These are phyloP conservation scores for Holacanthella duospinosa DNA, from an alignment of 2,888 invertebrate species.

Conservation along the genomic window DNA sequence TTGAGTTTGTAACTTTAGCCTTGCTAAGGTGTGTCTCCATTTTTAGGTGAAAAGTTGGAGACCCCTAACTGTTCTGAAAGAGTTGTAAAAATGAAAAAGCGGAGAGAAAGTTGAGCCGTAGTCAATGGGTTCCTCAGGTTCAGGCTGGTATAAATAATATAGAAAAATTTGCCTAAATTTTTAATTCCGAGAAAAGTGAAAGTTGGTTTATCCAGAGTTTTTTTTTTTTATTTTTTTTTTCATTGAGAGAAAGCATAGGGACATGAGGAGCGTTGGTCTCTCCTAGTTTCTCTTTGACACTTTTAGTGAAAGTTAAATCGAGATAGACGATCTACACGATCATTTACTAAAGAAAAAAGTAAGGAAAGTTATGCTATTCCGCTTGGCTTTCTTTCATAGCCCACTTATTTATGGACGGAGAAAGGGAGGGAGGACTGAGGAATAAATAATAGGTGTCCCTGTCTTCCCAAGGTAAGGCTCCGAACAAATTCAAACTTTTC, in stretches of 20 bases:
- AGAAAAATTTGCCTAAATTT: slow-evolving; percentile 2
- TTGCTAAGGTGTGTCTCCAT: too few species aligned
- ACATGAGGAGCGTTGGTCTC: neutral
- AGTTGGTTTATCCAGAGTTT: neutral
- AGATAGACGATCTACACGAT: neutral
- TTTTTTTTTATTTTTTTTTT: neutral
- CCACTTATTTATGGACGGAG: slow-evolving; percentile 3
- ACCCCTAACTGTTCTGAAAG: too few species aligned
- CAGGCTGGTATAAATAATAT: too few species aligned
- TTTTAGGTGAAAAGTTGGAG: too few species aligned
- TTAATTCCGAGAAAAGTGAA: neutral
- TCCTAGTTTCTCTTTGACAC: neutral
- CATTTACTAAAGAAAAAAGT: neutral
- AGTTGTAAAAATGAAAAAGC: too few species aligned
- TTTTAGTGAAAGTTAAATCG: slow-evolving; percentile 3
- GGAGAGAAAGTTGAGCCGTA: too few species aligned
- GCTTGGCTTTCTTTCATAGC: neutral
- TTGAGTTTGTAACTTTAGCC: too few species aligned
- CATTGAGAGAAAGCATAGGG: too few species aligned
- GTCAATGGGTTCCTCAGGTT: too few species aligned
- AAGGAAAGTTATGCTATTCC: neutral
- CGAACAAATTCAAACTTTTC: slow-evolving; percentile 1
- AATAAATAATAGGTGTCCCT: neutral
- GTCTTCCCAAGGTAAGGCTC: neutral
- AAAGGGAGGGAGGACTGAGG: neutral